Evolutionary conservation across 2,888 invertebrate species (phyloP), one percentile per base, ranked within the genome.

Genomic region (Phrixothrix hirtus): DNA sequence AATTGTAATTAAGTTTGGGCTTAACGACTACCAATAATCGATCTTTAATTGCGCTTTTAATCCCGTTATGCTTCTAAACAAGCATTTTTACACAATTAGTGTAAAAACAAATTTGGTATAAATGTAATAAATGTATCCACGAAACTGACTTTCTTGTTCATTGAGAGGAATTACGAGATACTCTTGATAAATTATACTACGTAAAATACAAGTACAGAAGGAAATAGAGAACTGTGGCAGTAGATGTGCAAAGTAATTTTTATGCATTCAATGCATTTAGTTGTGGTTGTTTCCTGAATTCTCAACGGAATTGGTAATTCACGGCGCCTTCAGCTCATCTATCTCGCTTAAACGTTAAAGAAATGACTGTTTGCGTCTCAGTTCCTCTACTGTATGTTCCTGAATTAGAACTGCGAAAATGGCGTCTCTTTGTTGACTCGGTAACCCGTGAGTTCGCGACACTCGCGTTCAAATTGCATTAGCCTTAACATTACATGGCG

Each of bases 401-500:
- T 34, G 46, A 55, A 50, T 55, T 50, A 45, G 55, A 41, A 55
- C 55, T 46, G 68, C 63, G 73, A 70, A 73, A 74, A 74, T 73
- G 72, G 72, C 71, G 73, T 68, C 70, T 72, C 55, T 56, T 73
- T 75, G 74, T 74, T 74, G 74, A 74, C 72, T 73, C 72, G 70
- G 71, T 69, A 71, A 70, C 70, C 64, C 69, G 72, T 63, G 64
- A 72, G 73, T 72, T 73, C 71, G 72, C 73, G 74, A 74, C 75
- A 72, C 73, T 72, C 68, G 70, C 72, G 71, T 71, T 72, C 74
- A 77, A 78, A 78, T 78, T 77, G 75, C 76, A 77, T 77, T 77
- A 78, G 77, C 76, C 75, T 77, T 75, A 75, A 76, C 77, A 77
- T 78, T 77, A 77, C 77, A 77, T 76, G 78, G 75, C 72, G 77